Evolutionary conservation across 2,888 invertebrate genomes (phyloP), one percentile per base, ranked within the genome.

Genomic region (Melanargia galathea): DNA sequence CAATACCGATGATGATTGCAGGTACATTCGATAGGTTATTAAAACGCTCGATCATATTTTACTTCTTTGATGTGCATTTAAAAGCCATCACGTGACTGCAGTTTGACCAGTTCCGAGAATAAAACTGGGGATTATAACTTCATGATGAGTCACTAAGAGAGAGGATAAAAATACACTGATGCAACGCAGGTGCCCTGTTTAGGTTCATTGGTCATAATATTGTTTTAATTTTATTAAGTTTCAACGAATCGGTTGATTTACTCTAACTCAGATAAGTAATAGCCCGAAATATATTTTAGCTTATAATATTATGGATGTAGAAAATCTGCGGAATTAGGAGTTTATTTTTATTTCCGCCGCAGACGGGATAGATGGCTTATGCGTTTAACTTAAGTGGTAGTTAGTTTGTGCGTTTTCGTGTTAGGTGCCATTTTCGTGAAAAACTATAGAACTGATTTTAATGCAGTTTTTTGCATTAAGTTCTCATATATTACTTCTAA

Each of bases 141-240:
- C 54, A 35, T 62, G 63, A 35, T 62, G 63, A 65, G 64, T 69
- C 68, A 63, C 59, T 46, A 63, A 49, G 40, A 43, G 40, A 43
- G 52, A 30, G 35, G 52, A 60, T 63, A 59, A 54, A 63, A 60
- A 60, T 63, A 54, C 60, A 26, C 33, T 60, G 60, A 54, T 60
- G 60, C 43, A 52, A 51, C 20, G 20, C 52, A 52, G 52, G 30
- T 33, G 52, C 52, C 33, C 20, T 52, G 52, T 22, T 52, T 35
- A 35, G 26, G 33, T 33, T 35, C 20, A 35, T 35, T 52, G 33
- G 18, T 51, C 30, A 18, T 35, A 51, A 35, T 20, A 35, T 7
- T 26, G 11, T 6, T 24, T 46, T 2, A 22, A 30, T 49, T 26
- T 49, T 49, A n/a, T 22, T 8, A 46, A 46, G 45, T 11, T 46